These are phyloP conservation scores for Gallinago nigripennis DNA, from an alignment of 2,797 vertebrate genomes.

Conservation along the genomic window DNA sequence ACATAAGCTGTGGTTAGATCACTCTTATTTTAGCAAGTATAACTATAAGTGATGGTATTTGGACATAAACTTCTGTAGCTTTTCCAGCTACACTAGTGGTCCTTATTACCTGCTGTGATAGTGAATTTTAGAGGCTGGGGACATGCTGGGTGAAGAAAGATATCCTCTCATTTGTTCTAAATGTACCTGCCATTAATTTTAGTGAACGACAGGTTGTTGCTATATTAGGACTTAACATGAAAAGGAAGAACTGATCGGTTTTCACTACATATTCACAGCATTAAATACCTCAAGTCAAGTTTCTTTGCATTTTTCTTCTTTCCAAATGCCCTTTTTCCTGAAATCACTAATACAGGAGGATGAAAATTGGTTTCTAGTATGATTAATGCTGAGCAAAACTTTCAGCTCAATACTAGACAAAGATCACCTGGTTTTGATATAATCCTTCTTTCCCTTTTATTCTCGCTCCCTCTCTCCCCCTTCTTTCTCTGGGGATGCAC, in stretches of 20 bases:
- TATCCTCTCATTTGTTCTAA: conserved; percentile 35
- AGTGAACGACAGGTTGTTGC: neutral
- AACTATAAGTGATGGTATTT: neutral
- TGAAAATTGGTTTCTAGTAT: conserved; percentile 41
- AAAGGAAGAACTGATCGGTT: neutral
- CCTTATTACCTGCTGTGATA: neutral
- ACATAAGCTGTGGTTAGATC: neutral
- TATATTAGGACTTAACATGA: neutral
- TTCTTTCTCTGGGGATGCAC: conserved; percentile 11
- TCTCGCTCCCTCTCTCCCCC: neutral
- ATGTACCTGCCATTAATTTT: conserved; percentile 34
- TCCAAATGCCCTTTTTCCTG: conserved; percentile 16
- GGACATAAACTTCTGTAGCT: neutral
- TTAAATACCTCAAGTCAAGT: conserved; percentile 22
- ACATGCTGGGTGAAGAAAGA: conserved; percentile 30
- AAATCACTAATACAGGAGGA: conserved; percentile 17
- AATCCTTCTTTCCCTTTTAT: neutral
- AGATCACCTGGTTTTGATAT: conserved; percentile 49
- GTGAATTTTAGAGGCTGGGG: conserved; percentile 38
- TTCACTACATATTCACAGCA: conserved; percentile 10
- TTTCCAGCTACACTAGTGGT: neutral
- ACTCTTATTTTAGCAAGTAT: neutral
- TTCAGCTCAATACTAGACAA: conserved; percentile 34
- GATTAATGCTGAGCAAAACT: conserved; percentile 57
- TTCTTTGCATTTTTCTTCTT: conserved; percentile 26